A percentile compares a stretch with the other conserved stretches of the same genome.
phyloP scores from a whole-genome alignment of 1,140 invertebrate genomes.

The Brachionus rubens region DNA sequence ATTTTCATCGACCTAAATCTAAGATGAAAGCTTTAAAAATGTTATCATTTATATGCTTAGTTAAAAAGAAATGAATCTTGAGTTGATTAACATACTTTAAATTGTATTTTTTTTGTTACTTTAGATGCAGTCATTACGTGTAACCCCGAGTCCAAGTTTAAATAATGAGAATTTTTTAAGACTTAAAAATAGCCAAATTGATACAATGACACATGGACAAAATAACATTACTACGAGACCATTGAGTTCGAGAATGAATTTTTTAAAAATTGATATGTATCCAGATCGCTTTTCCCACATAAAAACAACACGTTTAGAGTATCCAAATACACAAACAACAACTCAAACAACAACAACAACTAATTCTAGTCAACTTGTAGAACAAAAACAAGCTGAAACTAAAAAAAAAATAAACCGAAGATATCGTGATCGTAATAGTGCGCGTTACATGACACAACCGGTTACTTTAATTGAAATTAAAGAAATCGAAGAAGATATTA shows the following conservation, averaged over 20 bases:
- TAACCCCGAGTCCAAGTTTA: neutral
- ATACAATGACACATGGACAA: neutral
- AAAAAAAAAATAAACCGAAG: conserved; percentile 29
- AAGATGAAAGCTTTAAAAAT: too few species aligned
- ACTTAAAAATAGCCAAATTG: neutral
- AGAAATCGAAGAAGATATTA: conserved; percentile 29
- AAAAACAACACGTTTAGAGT: conserved; percentile 14
- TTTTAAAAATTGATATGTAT: conserved; percentile 25
- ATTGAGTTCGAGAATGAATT: conserved; percentile 3
- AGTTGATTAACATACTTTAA: too few species aligned
- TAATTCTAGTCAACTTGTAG: neutral
- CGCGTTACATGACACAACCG: conserved; percentile 32
- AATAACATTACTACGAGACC: too few species aligned
- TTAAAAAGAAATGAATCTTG: too few species aligned
- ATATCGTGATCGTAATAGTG: conserved; percentile 19
- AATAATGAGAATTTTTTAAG: neutral
- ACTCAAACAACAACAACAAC: neutral
- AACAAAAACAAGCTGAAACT: neutral
- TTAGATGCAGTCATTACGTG: conserved; percentile 14
- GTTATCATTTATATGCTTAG: too few species aligned
- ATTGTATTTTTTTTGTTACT: too few species aligned
- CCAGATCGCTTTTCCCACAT: conserved; percentile 26
- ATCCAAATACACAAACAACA: neutral
- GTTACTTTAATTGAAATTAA: conserved; percentile 17
- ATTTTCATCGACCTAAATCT: too few species aligned